Conservation (phyloP, 2,888 invertebrate genomes). For the Stictocephala bisonia region DNA sequence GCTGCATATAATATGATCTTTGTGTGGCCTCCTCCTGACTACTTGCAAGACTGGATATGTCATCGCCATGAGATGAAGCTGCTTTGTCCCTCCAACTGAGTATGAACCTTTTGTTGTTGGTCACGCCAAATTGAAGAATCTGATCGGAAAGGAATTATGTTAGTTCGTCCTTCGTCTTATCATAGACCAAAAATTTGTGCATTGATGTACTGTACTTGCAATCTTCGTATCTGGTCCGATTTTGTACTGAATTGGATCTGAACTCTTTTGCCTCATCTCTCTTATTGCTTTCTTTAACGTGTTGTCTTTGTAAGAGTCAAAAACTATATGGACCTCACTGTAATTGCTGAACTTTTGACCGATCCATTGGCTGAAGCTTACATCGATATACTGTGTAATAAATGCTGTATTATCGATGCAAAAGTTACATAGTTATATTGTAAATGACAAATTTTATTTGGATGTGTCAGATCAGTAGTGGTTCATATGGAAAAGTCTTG, state of each 20-base stretch:
- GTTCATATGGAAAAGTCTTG: no score
- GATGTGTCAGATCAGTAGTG: no score
- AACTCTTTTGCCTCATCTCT: not conserved
- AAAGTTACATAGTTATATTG: no score
- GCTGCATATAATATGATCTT: not conserved
- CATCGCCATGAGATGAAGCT: not conserved
- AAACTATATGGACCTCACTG: conserved; percentile 10
- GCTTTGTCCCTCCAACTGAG: conserved; percentile 2
- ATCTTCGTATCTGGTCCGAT: not conserved
- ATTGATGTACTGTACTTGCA: conserved; percentile 1
- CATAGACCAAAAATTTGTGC: not conserved
- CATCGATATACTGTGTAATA: no score
- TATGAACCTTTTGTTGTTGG: conserved; percentile 4
- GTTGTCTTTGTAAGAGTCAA: conserved; percentile 13
- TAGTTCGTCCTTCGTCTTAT: conserved; percentile 1
- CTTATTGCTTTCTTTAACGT: not conserved
- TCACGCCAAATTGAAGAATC: not conserved
- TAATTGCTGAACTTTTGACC: not conserved
- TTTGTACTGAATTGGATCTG: conserved; percentile 4
- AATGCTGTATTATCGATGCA: no score
- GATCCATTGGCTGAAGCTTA: conserved; percentile 6
- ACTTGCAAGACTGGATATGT: not conserved
- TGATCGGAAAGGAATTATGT: conserved; percentile 12
- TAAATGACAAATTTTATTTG: no score
- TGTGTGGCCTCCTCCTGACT: not conserved